Conservation (phyloP, 2,113 vertebrate species). For the Cygnus atratus region DNA sequence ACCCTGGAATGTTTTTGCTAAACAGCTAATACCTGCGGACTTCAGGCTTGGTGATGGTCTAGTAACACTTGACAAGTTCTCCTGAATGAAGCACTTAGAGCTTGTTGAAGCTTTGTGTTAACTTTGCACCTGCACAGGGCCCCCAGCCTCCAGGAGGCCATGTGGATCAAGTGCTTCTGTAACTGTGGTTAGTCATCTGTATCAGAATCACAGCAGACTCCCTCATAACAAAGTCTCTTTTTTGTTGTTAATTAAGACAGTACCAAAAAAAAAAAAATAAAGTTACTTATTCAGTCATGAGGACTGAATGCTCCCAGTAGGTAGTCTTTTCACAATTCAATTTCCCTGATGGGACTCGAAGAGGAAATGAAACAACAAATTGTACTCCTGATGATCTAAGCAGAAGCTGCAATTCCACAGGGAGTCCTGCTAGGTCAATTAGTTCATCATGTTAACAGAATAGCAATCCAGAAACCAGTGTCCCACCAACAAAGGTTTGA, state of each 20-base stretch:
- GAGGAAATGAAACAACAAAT: slow-evolving; percentile 83
- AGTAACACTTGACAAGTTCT: neutral
- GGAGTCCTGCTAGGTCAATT: slow-evolving; percentile 76
- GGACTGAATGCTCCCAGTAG: slow-evolving; percentile 75
- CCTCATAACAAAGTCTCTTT: slow-evolving; percentile 70
- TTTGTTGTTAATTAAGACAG: slow-evolving; percentile 79
- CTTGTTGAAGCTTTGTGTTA: slow-evolving; percentile 42
- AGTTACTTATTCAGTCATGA: slow-evolving; percentile 74
- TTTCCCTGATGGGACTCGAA: slow-evolving; percentile 71
- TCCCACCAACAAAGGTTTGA: slow-evolving; percentile 42
- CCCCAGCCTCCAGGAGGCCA: slow-evolving; percentile 6
- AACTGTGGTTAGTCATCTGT: slow-evolving; percentile 63
- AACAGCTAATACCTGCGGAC: neutral
- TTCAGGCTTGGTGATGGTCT: neutral
- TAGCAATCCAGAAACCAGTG: slow-evolving; percentile 58
- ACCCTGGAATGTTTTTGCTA: neutral
- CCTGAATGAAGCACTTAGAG: neutral
- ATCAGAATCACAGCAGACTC: slow-evolving; percentile 66
- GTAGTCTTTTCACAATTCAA: slow-evolving; percentile 77
- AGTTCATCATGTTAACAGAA: slow-evolving; percentile 74
- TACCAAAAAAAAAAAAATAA: slow-evolving; percentile 72
- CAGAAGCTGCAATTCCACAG: slow-evolving; percentile 70
- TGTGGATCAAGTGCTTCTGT: slow-evolving; percentile 58
- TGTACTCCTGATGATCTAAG: slow-evolving; percentile 78
- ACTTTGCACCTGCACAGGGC: slow-evolving; percentile 62